Base-by-base conservation (phyloP, 2,888 invertebrate genomes). In the Cheilosia urbana region DNA sequence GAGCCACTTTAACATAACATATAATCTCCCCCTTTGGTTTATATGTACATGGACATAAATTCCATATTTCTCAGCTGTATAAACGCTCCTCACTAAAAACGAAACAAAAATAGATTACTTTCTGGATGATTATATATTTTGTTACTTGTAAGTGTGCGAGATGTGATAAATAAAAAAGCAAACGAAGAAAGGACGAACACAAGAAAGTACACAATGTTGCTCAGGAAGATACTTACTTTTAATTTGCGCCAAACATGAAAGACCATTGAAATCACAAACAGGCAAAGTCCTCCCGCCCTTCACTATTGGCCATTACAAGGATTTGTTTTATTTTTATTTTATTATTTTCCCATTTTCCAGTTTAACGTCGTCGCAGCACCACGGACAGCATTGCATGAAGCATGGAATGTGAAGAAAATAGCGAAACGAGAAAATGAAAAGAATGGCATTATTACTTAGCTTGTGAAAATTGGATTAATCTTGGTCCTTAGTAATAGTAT, bases 221-320 rank as follows among this genome's bases (percentile, higher is more conserved):
- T 27, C n/a, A 75, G 40, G 40, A 75, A 49, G 42, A 72, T 85
- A 90, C 91, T 90, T 90, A 94, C 94, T 94, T 93, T 93, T 93
- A 88, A 94, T 92, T 83, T 93, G 90, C 1, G 93, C 92, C 80
- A 96, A 92, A 89, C 96, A 96, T 78, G 93, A 93, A 83, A 96
- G 91, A 11, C 95, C 96, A 71, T 92, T 89, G 1, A 94, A 93
- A 88, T 94, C 93, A 88, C 96, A 96, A 75, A 94, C 91, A 19
- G 91, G 92, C 83, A 92, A 84, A 24, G 89, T 88, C 21, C 90
- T 89, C 34, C 92, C 92, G 76, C 88, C 89, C 76, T 90, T 91
- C 57, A 91, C 92, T 92, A 82, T 55, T 81, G 62, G 55, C 76
- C 85, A 85, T 81, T 81, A 68, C 42, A 13, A 77, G 66, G 72